Evolutionary conservation across 2,888 invertebrate species (phyloP).

Genomic region (Ophioninae sp.): DNA sequence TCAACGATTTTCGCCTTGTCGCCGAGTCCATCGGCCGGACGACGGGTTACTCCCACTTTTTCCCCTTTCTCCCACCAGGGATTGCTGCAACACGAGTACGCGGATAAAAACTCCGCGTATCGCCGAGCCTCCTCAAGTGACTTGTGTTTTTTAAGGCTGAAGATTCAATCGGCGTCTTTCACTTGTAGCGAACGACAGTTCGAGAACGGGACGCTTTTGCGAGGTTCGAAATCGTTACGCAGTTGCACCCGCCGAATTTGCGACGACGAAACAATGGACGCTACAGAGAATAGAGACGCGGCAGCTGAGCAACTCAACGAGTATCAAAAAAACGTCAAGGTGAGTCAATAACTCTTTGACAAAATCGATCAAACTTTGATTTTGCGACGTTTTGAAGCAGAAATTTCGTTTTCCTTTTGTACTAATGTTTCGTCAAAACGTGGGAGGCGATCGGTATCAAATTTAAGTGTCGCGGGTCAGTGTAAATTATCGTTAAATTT

Average conservation of each 20-base stretch:
- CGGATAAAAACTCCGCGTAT: slow-evolving; percentile 70
- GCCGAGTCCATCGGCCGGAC: slow-evolving; percentile 34
- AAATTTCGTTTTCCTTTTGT: not conserved
- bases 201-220: slow-evolving; percentile 10
- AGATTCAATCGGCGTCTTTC: not conserved
- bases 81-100: slow-evolving; percentile 29
- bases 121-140: slow-evolving; percentile 52
- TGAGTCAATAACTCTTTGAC: slow-evolving; percentile 69
- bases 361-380: not conserved
- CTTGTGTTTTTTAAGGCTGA: slow-evolving; percentile 32
- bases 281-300: slow-evolving; percentile 83
- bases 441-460: not conserved
- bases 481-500: not conserved
- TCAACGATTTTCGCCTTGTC: slow-evolving; percentile 19
- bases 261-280: slow-evolving; percentile 33
- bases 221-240: slow-evolving; percentile 12
- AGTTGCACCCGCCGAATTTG: slow-evolving; percentile 16
- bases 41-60: slow-evolving; percentile 42
- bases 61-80: slow-evolving; percentile 64
- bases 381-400: not conserved
- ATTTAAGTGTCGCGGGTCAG: too few species aligned
- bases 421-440: not conserved
- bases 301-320: slow-evolving; percentile 85
- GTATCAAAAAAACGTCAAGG: slow-evolving; percentile 84
- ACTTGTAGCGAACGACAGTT: not conserved